These are phyloP conservation scores for Alces alces DNA, from an alignment of 2,113 vertebrate genomes.

Conservation along the genomic window DNA sequence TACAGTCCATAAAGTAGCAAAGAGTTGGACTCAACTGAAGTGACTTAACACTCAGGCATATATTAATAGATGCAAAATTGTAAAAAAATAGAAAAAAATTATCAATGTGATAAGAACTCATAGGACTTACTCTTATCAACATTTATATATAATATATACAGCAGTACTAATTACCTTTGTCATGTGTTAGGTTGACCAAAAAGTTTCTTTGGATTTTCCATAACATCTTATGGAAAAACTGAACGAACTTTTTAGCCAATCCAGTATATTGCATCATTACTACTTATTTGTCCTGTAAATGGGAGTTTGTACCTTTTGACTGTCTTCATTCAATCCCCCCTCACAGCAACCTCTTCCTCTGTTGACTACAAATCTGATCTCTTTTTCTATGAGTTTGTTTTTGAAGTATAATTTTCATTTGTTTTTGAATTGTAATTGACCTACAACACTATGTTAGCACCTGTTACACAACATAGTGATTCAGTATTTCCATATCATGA, in stretches of 20 bases:
- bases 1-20: neutral
- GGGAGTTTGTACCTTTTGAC: neutral
- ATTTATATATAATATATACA: neutral
- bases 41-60: neutral
- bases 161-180: neutral
- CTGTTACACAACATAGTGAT: neutral
- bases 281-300: neutral
- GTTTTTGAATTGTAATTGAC: neutral
- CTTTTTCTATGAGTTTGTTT: neutral
- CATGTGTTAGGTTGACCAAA: neutral
- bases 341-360: neutral
- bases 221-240: neutral
- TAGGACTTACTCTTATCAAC: neutral
- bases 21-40: neutral
- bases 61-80: neutral
- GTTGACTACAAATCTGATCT: neutral
- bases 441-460: neutral
- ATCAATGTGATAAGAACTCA: neutral
- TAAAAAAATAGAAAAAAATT: neutral
- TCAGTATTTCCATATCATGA: neutral
- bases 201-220: neutral
- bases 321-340: neutral
- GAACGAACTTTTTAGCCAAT: neutral
- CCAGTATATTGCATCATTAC: neutral
- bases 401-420: neutral